These are phyloP conservation scores for Cyanistes caeruleus DNA, from an alignment of 2,113 vertebrate species.

Conservation along the genomic window DNA sequence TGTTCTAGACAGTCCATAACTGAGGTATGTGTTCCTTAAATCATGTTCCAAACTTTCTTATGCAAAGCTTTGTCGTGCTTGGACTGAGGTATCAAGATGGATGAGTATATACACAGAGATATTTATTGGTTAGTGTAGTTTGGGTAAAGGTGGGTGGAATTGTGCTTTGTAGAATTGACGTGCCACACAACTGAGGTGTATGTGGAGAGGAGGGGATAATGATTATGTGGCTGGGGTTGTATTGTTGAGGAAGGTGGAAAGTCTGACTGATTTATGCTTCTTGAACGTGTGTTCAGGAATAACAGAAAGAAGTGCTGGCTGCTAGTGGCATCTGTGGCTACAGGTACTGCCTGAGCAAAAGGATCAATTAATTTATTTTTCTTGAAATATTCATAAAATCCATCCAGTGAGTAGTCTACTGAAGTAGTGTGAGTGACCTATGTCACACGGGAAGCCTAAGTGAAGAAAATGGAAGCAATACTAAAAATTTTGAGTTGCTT, in stretches of 20 bases:
- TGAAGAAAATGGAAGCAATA: not conserved
- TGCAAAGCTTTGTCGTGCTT: not conserved
- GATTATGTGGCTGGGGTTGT: not conserved
- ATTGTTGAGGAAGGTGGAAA: not conserved
- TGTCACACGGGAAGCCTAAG: not conserved
- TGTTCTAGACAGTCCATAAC: not conserved
- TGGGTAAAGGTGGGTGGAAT: not conserved
- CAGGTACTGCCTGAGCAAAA: not conserved
- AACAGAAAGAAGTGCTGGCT: not conserved
- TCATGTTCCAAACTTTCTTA: not conserved
- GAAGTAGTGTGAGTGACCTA: not conserved
- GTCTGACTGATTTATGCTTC: not conserved
- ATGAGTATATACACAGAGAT: not conserved
- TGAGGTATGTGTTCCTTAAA: not conserved
- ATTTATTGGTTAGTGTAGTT: not conserved
- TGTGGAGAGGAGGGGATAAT: not conserved
- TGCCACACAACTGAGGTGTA: accelerated
- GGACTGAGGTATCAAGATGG: not conserved
- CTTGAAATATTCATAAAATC: not conserved
- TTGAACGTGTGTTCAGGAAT: accelerated
- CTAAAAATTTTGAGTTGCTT: not conserved
- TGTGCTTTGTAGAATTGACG: not conserved
- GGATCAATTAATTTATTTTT: not conserved
- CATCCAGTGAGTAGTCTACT: not conserved
- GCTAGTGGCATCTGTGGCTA: not conserved